Evolutionary conservation across 2,113 vertebrate genomes (phyloP), one percentile per base, ranked within the genome.

Genomic region (Paraplagusia blochii): DNA sequence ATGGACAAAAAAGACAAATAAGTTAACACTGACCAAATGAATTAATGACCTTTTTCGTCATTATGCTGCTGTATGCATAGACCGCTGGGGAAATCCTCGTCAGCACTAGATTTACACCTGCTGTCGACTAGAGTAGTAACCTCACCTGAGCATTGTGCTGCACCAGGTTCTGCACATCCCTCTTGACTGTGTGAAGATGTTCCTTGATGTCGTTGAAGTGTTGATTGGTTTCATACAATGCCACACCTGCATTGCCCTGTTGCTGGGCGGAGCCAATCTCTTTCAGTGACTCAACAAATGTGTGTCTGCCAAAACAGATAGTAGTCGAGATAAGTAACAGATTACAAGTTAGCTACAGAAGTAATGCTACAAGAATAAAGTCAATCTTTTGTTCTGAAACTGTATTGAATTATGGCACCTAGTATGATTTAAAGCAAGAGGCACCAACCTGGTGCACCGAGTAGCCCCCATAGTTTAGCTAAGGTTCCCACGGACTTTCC

Each of bases 121-220:
- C 22, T 29, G 22, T 29, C 6, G 6, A 29, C 22, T 4, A 29
- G 22, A 2, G 22, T 29, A 29, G 22, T 29, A 44, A 85, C 2
- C 33, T 8, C 80, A 88, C 87, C 74, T 72, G 83, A 66, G 19
- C 45, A 1, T 49, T 92, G 5, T 90, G 91, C 63, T 96, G 94
- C 16, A 92, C 91, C 7, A 98, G 82, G 62, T 91, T 89, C 10
- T 96, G 94, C 2, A 98, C 63, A 64, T 94, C 94, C 54, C 94
- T 91, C 77, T 92, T 95, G 1, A 99, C 95, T 0, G 88, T 12
- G 5, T 98, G 97, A 18, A 99, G 93, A 79, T 98, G 95, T 5
- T 99, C 97, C 77, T 98, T 99, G 77, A 99, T 94, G 76, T 98
- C 96, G 19, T 88, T 95, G 85, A 99, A 98, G 88, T 98, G 95